Conservation (phyloP, 1,140 invertebrate genomes). For the Pseudobourletiella spinata region DNA sequence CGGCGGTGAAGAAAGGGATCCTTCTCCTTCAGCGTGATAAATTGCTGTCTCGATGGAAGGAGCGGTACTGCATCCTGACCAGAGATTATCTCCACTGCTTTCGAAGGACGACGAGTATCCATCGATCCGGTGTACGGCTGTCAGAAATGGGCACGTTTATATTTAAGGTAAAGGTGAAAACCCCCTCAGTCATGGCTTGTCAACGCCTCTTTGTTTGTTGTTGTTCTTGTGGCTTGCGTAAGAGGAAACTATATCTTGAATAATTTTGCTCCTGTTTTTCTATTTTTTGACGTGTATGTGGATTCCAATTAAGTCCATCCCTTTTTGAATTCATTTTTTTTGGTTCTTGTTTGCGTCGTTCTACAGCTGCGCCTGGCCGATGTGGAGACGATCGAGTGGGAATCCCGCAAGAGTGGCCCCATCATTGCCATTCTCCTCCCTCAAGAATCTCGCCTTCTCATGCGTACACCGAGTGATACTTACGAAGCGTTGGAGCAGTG, state of each 20-base stretch:
- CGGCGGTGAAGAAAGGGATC: conserved; percentile 43
- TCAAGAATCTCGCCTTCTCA: conserved; percentile 27
- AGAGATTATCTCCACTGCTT: conserved; percentile 61
- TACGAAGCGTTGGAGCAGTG: conserved; percentile 41
- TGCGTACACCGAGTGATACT: conserved; percentile 31
- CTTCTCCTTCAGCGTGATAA: conserved; percentile 57
- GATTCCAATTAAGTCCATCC: too few species aligned
- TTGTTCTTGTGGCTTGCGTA: too few species aligned
- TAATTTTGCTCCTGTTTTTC: too few species aligned
- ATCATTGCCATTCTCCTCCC: conserved; percentile 29
- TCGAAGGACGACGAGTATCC: conserved; percentile 46
- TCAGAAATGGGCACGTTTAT: conserved; percentile 63
- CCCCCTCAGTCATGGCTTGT: too few species aligned
- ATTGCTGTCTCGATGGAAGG: conserved; percentile 59
- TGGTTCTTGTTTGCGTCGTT: too few species aligned
- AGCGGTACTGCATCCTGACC: conserved; percentile 41
- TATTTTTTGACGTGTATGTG: too few species aligned
- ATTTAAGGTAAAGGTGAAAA: conserved; percentile 53
- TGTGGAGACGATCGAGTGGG: conserved; percentile 56
- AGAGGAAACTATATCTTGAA: too few species aligned
- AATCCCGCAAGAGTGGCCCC: conserved; percentile 33
- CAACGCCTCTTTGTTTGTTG: too few species aligned
- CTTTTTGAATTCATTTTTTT: too few species aligned
- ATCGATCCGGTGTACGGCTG: conserved; percentile 47
- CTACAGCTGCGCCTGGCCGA: conserved; percentile 54